A percentile compares a stretch with the other conserved stretches of the same genome.
These are phyloP conservation scores for Lipophrys pholis DNA, from an alignment of 2,113 vertebrate genomes.

Conservation along the genomic window DNA sequence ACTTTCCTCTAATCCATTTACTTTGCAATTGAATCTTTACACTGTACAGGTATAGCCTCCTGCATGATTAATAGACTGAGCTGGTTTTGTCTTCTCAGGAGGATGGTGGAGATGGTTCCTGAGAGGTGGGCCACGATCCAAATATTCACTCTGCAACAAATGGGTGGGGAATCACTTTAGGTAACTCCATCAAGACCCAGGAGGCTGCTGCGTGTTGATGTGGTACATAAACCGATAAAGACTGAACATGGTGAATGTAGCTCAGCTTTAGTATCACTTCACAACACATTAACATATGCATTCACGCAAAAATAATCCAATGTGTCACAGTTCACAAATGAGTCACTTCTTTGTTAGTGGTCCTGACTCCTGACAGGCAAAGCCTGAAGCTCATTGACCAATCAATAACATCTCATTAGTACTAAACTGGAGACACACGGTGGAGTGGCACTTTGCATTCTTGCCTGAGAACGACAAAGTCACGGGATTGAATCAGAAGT, in stretches of 20 bases:
- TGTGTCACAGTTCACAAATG: neutral
- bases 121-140: constrained; percentile 58
- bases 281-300: neutral
- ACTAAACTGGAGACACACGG: neutral
- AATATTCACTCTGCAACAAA: constrained; percentile 68
- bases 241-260: constrained; percentile 22
- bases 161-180: constrained; percentile 67
- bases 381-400: neutral
- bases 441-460: neutral
- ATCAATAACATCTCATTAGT: neutral
- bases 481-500: too few relatives aligned
- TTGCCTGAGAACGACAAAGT: too few relatives aligned
- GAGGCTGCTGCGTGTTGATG: constrained; percentile 48
- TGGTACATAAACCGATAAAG: constrained; percentile 61
- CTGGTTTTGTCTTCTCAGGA: constrained; percentile 73
- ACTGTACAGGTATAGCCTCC: constrained; percentile 66
- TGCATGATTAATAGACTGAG: constrained; percentile 81
- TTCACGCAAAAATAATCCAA: too few relatives aligned
- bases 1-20: constrained; percentile 80
- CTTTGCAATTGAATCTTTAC: constrained; percentile 77
- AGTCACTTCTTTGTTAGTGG: neutral
- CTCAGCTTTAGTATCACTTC: constrained; percentile 13
- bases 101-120: constrained; percentile 64
- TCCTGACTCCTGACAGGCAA: neutral
- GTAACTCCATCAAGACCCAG: constrained; percentile 58